Base-by-base conservation (phyloP, 2,797 vertebrate species). In the Acanthornis magna region DNA sequence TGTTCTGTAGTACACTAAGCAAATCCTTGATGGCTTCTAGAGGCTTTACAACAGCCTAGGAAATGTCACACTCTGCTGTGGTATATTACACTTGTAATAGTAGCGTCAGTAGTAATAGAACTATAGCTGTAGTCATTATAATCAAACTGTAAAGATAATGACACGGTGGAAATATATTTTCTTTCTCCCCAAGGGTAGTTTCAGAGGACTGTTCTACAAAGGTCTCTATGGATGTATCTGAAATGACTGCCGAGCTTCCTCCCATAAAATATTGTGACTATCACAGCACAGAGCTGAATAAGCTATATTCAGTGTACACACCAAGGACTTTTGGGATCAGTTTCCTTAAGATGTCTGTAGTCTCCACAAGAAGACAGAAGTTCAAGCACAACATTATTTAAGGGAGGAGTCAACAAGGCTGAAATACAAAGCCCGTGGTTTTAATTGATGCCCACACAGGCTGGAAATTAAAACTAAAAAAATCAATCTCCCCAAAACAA, bases 1-100 rank as follows among this genome's bases (percentile, higher is more conserved):
- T 81, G 85, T 95, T 78, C 95, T 82, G 66, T 78, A 86, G 89
- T 66, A 76, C 87, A 90, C 80, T 92, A 76, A 91, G 85, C 66
- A 96, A 94, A 95, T 93, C 85, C 88, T 94, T 91, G 66, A 93
- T 94, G 91, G 76, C 19, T 95, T 96, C 87, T 83, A 65, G 84
- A 89, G 62, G 65, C 58, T 89, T 94, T 72, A 92, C 66, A 95
- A 62, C 78, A 85, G 78, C 54, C 75, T 57, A 77, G 68, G 36
- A 95, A 94, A 93, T 93, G 91, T 88, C 85, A 94, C 14, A 65
- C 42, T 80, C 70, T 82, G 53, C 79, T 86, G 79, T 76, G 79
- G 79, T 88, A 60, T 95, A 79, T 79, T 88, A 84, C 30, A 57
- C 25, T 85, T 93, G 57, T 85, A 93, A 73, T 43, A 91, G 77